Evolutionary conservation across 2,113 vertebrate genomes (phyloP).

Genomic region (Chloebia gouldiae): DNA sequence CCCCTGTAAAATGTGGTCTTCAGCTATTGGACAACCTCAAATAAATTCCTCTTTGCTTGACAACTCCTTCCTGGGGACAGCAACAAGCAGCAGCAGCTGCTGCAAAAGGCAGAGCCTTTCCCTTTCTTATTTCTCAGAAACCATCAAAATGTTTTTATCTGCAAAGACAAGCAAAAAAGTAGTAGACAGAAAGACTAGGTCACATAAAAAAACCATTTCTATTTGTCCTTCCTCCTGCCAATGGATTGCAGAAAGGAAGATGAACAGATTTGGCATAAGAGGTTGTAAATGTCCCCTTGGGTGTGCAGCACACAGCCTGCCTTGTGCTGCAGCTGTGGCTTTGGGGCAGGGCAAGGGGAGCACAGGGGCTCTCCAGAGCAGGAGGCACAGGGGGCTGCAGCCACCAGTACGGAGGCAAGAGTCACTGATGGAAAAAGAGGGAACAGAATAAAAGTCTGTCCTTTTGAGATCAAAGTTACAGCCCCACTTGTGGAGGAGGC

Average conservation of each 20-base stretch:
- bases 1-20: background rate
- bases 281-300: background rate
- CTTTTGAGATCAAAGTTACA: background rate
- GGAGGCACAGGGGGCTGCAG: background rate
- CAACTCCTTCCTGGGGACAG: background rate
- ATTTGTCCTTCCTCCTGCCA: background rate
- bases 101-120: background rate
- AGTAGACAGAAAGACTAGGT: background rate
- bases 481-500: background rate
- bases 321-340: background rate
- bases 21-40: background rate
- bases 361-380: background rate
- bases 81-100: background rate
- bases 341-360: background rate
- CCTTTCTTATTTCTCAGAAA: background rate
- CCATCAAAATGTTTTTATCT: background rate
- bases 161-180: background rate
- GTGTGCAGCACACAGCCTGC: background rate
- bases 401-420: rapidly evolving
- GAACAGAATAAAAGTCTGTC: background rate
- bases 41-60: background rate
- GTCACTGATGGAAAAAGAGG: background rate
- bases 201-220: background rate
- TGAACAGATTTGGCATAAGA: rapidly evolving
- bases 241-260: background rate